Base-by-base conservation (phyloP, 1,140 invertebrate species). In the Ceratina calcarata region DNA sequence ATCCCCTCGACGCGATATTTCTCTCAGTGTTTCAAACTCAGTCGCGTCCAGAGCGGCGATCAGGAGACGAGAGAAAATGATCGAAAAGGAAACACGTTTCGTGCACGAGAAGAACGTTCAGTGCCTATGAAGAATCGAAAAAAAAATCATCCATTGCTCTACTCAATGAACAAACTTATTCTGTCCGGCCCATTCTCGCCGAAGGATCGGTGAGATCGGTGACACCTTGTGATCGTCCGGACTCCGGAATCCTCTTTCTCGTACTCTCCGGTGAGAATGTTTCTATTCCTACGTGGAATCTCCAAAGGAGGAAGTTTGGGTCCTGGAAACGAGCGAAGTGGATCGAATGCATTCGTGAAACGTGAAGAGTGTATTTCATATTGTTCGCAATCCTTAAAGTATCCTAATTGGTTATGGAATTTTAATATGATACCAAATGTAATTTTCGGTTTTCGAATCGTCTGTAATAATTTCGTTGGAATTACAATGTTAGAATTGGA, bases 51-150 rank as follows among this genome's bases (percentile, higher is more conserved):
- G 20, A 10, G 18, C 57, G 20, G 22, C 24, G 18, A 20, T 4
- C 20, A 20, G n/a, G n/a, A n/a, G n/a, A 16, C 10, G n/a, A n/a
- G n/a, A 6, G 55, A 13, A 57, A 60, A n/a, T 8, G 20, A 0
- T 20, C 4, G 12, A 69, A 12, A 22, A 16, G 24, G 15, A 15
- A 62, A 12, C 8, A 1, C 49, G 15, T 69, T 32, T 71, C n/a
- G 10, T 53, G 49, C 67, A 64, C 20, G n/a, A 49, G 58, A 68
- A 71, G 58, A 78, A 71, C 67, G 67, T 78, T 78, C 68, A 78
- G 69, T 78, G 76, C 76, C 76, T 78, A 78, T 45, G 58, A 68
- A 51, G 55, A 77, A 51, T 3, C 16, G 22, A 55, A 32, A 10
- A 65, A 58, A 51, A 74, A 13, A n/a, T 24, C 45, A 69, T 22